Base-by-base conservation (phyloP, 2,888 invertebrate species). In the Pachydiplax longipennis region DNA sequence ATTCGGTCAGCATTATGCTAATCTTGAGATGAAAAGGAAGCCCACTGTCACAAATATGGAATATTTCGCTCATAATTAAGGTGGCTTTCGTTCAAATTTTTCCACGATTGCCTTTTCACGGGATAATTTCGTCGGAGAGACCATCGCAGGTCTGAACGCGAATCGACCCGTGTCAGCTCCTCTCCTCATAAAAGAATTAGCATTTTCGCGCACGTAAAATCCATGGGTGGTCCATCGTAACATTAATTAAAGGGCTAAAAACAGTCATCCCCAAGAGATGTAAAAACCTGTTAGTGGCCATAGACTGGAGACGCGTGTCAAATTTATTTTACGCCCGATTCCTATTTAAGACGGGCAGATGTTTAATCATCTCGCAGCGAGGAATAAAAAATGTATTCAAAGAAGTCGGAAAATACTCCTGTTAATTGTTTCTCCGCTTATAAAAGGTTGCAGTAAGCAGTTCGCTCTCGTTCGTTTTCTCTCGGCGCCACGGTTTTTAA, bases 211-310 rank as follows among this genome's bases (percentile, higher is more conserved):
- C 61, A 73, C 65, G 61, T 37, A 37, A 87, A 58, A 37, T 37
- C 58, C 87, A n/a, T 37, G 61, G 87, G 35, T 35, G 87, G 87
- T 65, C 87, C 87, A 37, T 65, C 61, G 37, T 37, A 87, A 37
- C 22, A 22, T 61, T 61, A 61, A 87, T 87, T 87, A 65, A 58
- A 12, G 58, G 61, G 3, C 61, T 73, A 12, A 73, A 73, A 31
- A 25, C 31, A n/a, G n/a, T 73, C 73, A 12, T 25, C 25, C 25
- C 6, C n/a, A 65, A n/a, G 65, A n/a, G 65, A 22, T n/a, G 65
- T 22, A 12, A 73, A 31, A 31, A 73, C 25, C 73, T 73, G 2
- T 73, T 73, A 31, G 25, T 0, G 73, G 8, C 25, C 31, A 3
- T 18, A 18, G 18, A 5, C 2, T 5, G 18, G 53, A 8, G 73